These are phyloP conservation scores for Mythimna pallens DNA, from an alignment of 2,888 invertebrate genomes.

Conservation along the genomic window DNA sequence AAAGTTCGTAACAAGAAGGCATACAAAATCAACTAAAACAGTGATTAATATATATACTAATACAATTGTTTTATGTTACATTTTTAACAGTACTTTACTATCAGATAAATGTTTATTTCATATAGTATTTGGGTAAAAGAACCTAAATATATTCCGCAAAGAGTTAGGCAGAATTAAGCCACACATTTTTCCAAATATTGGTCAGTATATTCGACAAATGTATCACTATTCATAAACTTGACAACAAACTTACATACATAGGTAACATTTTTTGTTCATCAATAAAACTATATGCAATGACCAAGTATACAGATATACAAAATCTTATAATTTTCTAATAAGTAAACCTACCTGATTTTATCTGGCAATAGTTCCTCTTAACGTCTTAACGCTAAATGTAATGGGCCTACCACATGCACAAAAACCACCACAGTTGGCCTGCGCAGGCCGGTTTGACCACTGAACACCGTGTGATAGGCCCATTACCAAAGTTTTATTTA, in stretches of 20 bases:
- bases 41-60: too few relatives aligned
- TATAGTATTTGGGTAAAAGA: neutral
- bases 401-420: neutral
- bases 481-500: neutral
- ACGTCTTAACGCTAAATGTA: neutral
- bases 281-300: neutral
- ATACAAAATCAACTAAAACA: too few relatives aligned
- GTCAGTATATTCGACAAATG: neutral
- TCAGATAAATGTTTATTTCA: too few relatives aligned
- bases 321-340: neutral
- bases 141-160: neutral
- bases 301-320: neutral
- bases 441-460: too few relatives aligned
- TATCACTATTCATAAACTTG: neutral
- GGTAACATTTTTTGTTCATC: neutral
- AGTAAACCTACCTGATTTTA: neutral
- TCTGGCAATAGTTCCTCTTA: neutral
- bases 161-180: too few relatives aligned
- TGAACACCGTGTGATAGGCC: too few relatives aligned
- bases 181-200: too few relatives aligned
- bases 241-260: neutral
- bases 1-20: neutral
- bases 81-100: neutral
- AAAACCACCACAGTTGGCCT: too few relatives aligned
- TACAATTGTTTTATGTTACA: neutral